phyloP scores from a whole-genome alignment of 2,113 vertebrate species.

The Hemiprocne comata region DNA sequence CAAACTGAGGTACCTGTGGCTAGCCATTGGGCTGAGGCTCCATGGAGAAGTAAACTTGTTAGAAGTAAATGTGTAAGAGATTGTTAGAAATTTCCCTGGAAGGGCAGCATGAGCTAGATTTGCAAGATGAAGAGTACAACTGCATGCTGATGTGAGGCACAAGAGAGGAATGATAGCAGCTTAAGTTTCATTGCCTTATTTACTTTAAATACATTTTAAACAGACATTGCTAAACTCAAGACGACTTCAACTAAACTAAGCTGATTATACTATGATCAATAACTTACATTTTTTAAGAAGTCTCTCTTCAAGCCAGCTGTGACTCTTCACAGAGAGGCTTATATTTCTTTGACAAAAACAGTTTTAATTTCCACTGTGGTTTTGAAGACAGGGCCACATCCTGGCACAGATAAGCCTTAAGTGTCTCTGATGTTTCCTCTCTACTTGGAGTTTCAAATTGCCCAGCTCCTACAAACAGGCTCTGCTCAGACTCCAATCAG shows the following conservation, averaged over 20 bases:
- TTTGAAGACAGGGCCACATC: neutral
- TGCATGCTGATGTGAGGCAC: rapidly evolving
- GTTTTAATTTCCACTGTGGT: neutral
- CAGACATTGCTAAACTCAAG: neutral
- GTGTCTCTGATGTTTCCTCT: neutral
- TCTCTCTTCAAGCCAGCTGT: neutral
- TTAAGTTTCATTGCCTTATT: neutral
- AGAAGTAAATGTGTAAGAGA: neutral
- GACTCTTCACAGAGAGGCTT: neutral
- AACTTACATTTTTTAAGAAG: neutral
- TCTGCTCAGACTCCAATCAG: neutral
- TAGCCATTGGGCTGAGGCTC: neutral
- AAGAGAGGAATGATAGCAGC: neutral
- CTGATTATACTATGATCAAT: neutral
- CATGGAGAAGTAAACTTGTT: neutral
- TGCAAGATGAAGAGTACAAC: neutral
- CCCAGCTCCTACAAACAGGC: neutral
- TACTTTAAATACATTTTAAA: neutral
- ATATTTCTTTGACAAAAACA: neutral
- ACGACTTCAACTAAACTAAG: neutral
- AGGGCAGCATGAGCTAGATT: neutral
- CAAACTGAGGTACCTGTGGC: no score
- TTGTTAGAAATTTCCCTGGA: neutral
- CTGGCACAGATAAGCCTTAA: neutral
- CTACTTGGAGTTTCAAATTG: neutral